A percentile compares a stretch with the other conserved stretches of the same genome.
Conservation (phyloP, 2,113 vertebrate species). For the Pica pica region DNA sequence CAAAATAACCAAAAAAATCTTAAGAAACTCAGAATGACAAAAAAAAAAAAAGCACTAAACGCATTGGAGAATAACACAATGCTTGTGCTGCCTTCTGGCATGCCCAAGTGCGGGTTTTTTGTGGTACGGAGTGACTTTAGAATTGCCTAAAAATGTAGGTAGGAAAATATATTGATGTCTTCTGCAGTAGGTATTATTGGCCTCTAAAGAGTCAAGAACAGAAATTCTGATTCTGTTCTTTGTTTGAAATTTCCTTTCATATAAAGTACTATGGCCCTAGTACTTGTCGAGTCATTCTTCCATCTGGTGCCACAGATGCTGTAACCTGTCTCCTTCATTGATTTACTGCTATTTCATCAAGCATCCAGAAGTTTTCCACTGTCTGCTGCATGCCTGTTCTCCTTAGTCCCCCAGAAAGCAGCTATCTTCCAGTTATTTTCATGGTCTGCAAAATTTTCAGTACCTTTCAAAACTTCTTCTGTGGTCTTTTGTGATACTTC, state of each 20-base stretch:
- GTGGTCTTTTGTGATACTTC: neutral
- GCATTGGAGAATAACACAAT: neutral
- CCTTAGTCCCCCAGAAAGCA: neutral
- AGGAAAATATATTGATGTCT: neutral
- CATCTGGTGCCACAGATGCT: neutral
- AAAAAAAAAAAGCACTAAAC: neutral
- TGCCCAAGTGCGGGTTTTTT: neutral
- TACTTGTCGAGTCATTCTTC: neutral
- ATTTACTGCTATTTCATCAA: neutral
- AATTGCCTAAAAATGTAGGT: neutral
- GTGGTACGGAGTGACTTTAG: rapidly evolving
- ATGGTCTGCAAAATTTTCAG: neutral
- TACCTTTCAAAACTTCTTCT: neutral
- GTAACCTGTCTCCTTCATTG: neutral
- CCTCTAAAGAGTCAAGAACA: neutral
- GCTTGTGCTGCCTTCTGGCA: neutral
- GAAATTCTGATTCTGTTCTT: neutral
- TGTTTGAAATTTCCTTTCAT: neutral
- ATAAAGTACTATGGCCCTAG: neutral
- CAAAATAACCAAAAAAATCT: neutral
- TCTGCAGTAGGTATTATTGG: neutral
- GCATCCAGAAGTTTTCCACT: neutral
- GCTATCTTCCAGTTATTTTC: neutral
- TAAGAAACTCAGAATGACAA: neutral
- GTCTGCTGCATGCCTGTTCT: neutral